A percentile compares a stretch with the other conserved stretches of the same genome.
Evolutionary conservation across 2,113 vertebrate species (phyloP).

Genomic region (Syngnathus floridae): DNA sequence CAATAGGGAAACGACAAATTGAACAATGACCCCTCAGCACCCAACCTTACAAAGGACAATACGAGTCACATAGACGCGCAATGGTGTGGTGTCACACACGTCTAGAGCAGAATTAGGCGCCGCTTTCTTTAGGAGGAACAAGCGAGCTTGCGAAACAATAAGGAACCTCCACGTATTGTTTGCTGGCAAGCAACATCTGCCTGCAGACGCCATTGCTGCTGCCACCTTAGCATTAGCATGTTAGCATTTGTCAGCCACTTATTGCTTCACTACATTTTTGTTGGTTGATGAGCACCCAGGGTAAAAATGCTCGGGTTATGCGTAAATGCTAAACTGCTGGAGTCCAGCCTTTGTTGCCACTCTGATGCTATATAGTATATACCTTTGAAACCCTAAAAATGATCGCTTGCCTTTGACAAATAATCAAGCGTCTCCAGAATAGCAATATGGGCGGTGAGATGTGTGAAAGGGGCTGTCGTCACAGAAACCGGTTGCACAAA

Average conservation of each 20-base stretch:
- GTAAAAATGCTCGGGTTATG: too few relatives aligned
- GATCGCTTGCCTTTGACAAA: too few relatives aligned
- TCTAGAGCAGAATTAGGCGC: constrained; percentile 66
- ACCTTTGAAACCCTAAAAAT: too few relatives aligned
- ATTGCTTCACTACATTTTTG: not conserved
- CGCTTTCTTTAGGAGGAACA: constrained; percentile 70
- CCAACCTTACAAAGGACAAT: constrained; percentile 55
- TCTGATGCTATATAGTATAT: too few relatives aligned
- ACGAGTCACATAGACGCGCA: constrained; percentile 50
- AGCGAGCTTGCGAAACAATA: constrained; percentile 66
- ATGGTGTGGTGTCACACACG: constrained; percentile 59
- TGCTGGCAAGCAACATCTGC: constrained; percentile 58
- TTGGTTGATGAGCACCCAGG: not conserved
- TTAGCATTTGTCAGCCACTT: not conserved
- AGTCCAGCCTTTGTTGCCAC: too few relatives aligned
- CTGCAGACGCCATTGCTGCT: constrained; percentile 38
- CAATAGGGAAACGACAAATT: constrained; percentile 31
- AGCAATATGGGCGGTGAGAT: not conserved
- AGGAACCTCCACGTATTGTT: constrained; percentile 68
- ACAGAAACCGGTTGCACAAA: not conserved
- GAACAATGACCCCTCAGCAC: constrained; percentile 48
- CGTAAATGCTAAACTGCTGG: too few relatives aligned
- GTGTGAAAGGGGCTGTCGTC: not conserved
- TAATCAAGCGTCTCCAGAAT: too few relatives aligned
- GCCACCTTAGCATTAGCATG: constrained; percentile 34